Base-by-base conservation (phyloP, 92 coral and sea anemone species). In the Siderastrea siderea region DNA sequence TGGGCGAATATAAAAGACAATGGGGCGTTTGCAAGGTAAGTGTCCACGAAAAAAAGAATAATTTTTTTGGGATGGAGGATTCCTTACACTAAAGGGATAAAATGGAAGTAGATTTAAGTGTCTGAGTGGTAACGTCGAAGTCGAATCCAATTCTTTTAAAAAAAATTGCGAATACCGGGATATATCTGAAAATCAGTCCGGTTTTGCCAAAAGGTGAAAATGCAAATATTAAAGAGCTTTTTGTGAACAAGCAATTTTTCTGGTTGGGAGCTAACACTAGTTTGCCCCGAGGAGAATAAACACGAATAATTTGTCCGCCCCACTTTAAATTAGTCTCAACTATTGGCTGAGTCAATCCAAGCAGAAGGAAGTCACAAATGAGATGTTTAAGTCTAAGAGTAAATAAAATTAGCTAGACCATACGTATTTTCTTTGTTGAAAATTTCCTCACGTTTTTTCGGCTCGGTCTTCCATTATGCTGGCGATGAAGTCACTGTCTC, bases 351-450 rank as follows among this genome's bases (percentile, higher is more conserved):
- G 55, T 47, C 14, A 13, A 55, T 69, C 44, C 47, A 16, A 12
- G 45, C 77, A 17, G 19, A 48, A 54, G 57, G 78, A 82, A 57
- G 64, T 47, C 26, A 11, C 47, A 82, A 82, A 82, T 70, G 78
- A 82, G 78, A 82, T 82, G 78, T 82, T 82, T 82, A 82, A 57
- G 54, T 57, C 55, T 15, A 15, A 45, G 68, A 82, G 77, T 82
- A 82, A 82, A 82, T 19, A 69, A 47, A n/a, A 69, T 69, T 70
- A 80, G 74, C 74, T 4, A 70, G 26, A 9, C 77, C 86, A 57
- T 68, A 57, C 44, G 68, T 71, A 47, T 54, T 81, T 50, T 70
- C 67, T 71, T 71, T 48, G 67, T 17, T 50, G 49, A 57, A 57
- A 82, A 67, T 82, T 54, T 46, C 54, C 78, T 70, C 54, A 82